These are phyloP conservation scores for Chondrosia reniformis DNA, from an alignment of 37 sponge, comb jelly and placozoan species.

Conservation along the genomic window DNA sequence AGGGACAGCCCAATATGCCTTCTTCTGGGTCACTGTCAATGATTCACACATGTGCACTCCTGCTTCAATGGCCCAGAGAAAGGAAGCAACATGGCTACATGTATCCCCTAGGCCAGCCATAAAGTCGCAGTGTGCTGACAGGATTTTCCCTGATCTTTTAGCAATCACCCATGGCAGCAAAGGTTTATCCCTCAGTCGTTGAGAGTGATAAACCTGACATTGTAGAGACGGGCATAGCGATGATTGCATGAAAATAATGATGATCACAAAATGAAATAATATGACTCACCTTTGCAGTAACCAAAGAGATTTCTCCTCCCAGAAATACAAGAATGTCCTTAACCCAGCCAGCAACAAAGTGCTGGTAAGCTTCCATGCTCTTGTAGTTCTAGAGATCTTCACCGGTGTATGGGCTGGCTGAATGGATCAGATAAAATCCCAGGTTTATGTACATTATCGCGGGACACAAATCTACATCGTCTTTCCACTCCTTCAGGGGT, in stretches of 20 bases:
- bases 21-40: conserved; percentile 42
- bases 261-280: background rate
- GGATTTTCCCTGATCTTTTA: conserved; percentile 30
- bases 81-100: conserved; percentile 63
- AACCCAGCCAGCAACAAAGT: conserved; percentile 55
- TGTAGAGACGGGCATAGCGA: background rate
- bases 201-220: conserved; percentile 44
- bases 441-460: conserved; percentile 31
- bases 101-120: conserved; percentile 73
- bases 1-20: conserved; percentile 53
- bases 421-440: background rate
- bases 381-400: conserved; percentile 59
- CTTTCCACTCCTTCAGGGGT: conserved; percentile 24
- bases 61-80: conserved; percentile 49
- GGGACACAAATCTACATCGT: conserved; percentile 42
- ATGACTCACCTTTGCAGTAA: conserved; percentile 24
- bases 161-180: conserved; percentile 42
- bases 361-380: conserved; percentile 48
- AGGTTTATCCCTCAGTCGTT: conserved; percentile 43
- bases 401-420: conserved; percentile 41
- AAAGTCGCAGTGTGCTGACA: conserved; percentile 70
- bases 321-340: conserved; percentile 31
- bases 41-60: conserved; percentile 34
- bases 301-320: background rate
- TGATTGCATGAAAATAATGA: background rate